A percentile compares a stretch with the other conserved stretches of the same genome.
These are phyloP conservation scores for Eucidaris tribuloides DNA, from an alignment of 35 echinoderm and acorn worm species.

Conservation along the genomic window DNA sequence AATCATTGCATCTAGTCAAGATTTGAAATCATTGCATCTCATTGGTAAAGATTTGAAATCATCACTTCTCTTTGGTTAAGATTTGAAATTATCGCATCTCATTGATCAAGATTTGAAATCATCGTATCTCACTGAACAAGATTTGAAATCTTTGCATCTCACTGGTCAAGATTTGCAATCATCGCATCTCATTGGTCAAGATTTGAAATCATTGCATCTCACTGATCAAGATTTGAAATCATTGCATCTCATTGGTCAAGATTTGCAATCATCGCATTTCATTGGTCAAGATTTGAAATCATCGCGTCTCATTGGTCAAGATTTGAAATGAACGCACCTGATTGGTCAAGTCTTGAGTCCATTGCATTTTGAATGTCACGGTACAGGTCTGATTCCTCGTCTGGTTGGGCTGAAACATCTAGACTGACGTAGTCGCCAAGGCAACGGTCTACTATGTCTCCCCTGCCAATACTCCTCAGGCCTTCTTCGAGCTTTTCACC, in stretches of 20 bases:
- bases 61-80: no score
- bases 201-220: no score
- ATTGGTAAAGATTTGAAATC: no score
- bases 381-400: background rate
- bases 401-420: conserved; percentile 69
- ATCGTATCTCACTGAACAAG: no score
- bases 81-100: no score
- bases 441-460: conserved; percentile 80
- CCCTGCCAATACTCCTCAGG: conserved; percentile 71
- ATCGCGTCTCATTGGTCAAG: background rate
- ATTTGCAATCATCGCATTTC: no score
- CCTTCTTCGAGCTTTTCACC: conserved; percentile 73
- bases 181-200: background rate
- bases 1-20: no score
- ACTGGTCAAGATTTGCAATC: background rate
- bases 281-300: no score
- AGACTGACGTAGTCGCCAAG: conserved; percentile 53
- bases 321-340: background rate
- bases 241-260: no score
- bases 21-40: no score
- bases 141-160: background rate
- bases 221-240: no score
- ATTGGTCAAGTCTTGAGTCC: background rate
- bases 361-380: conserved; percentile 11
- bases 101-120: no score